These are phyloP conservation scores for Chloroceryle amazona DNA, from an alignment of 2,797 vertebrate genomes.

Conservation along the genomic window DNA sequence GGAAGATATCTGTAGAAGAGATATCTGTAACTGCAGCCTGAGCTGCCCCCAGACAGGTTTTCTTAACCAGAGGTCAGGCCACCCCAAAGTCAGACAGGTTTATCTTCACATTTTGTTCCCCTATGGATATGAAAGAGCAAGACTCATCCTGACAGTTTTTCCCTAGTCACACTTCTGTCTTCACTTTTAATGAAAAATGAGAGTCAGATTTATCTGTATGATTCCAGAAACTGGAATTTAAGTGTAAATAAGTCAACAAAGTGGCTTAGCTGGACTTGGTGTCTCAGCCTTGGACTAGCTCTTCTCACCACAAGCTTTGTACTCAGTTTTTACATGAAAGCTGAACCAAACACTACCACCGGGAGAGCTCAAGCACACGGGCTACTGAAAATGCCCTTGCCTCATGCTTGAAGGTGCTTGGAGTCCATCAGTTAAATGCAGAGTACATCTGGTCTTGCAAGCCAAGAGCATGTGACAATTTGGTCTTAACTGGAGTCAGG, in stretches of 20 bases:
- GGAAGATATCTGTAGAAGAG: background rate
- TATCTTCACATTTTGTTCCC: background rate
- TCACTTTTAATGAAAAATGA: background rate
- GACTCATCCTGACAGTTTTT: background rate
- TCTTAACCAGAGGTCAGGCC: background rate
- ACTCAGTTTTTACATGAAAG: accelerated
- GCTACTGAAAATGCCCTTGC: background rate
- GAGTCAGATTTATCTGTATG: background rate
- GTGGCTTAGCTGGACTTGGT: background rate
- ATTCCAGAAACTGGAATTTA: background rate
- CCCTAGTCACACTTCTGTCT: background rate
- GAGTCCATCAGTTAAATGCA: background rate
- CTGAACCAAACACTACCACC: background rate
- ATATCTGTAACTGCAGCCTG: background rate
- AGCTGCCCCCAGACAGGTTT: background rate
- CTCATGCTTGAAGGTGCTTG: background rate
- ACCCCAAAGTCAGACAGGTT: background rate
- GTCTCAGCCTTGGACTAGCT: background rate
- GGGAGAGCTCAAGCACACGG: accelerated
- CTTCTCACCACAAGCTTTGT: background rate
- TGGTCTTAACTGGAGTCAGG: background rate
- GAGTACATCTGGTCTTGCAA: background rate
- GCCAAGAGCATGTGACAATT: background rate
- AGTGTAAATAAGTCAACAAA: background rate
- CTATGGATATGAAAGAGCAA: background rate